Percentiles rank a stretch among this genome's conserved stretches.
phyloP scores from a whole-genome alignment of 2,113 vertebrate genomes.

The Nothocercus nigrocapillus region DNA sequence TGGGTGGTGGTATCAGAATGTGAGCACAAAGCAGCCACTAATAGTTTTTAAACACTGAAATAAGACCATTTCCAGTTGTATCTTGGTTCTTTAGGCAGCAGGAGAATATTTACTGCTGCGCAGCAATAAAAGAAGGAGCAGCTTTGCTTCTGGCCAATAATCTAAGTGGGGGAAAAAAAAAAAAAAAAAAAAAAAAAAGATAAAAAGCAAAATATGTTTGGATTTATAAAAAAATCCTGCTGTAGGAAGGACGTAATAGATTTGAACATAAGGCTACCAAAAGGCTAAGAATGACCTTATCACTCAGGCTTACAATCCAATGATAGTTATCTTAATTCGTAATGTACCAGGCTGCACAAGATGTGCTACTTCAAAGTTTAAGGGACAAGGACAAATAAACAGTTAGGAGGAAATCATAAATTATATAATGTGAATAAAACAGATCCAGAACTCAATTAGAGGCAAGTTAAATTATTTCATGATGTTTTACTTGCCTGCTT shows the following conservation, averaged over 20 bases:
- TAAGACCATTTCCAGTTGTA: not conserved
- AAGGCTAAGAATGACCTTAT: not conserved
- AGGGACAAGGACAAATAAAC: not conserved
- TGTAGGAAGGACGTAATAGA: not conserved
- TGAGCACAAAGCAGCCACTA: not conserved
- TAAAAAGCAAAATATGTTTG: not conserved
- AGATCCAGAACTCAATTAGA: constrained; percentile 6
- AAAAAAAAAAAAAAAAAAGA: no score
- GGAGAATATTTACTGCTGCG: not conserved
- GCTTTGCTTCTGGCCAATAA: not conserved
- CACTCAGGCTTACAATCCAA: not conserved
- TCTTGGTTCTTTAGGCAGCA: not conserved
- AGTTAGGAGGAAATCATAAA: not conserved
- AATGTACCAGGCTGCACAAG: not conserved
- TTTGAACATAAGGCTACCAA: not conserved
- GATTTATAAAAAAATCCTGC: not conserved
- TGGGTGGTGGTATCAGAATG: not conserved
- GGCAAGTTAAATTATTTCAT: not conserved
- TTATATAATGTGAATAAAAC: not conserved
- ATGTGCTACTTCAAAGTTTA: not conserved
- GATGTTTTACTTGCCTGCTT: not conserved
- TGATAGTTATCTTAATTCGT: not conserved
- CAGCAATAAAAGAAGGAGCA: not conserved
- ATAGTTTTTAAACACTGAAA: not conserved
- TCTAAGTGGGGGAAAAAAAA: not conserved